Percentiles rank a stretch among this genome's conserved stretches.
Conservation (phyloP, 2,113 vertebrate genomes). For the Nothoprocta pentlandii region DNA sequence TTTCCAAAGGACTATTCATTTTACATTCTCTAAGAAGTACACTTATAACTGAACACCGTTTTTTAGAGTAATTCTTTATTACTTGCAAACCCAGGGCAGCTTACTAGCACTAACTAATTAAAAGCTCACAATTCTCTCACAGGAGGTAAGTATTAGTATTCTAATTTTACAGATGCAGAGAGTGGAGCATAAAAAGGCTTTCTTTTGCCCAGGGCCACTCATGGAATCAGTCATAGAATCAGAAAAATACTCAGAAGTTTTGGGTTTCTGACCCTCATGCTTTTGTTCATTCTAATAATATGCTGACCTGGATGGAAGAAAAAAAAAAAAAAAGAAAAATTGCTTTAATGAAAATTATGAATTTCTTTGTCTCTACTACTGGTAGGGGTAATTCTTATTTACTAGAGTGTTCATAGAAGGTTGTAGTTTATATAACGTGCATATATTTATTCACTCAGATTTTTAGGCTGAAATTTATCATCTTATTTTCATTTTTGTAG, state of each 20-base stretch:
- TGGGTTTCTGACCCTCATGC: not conserved
- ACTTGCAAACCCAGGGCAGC: not conserved
- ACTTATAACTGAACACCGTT: not conserved
- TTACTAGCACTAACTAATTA: constrained; percentile 18
- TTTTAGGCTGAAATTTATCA: not conserved
- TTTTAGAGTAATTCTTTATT: not conserved
- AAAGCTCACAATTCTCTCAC: constrained; percentile 3
- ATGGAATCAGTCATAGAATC: not conserved
- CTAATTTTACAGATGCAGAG: not conserved
- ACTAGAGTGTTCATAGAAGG: not conserved
- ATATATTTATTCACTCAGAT: not conserved
- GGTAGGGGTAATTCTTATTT: not conserved
- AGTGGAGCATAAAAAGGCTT: not conserved
- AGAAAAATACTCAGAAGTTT: not conserved
- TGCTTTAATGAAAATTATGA: not conserved
- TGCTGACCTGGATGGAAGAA: not conserved
- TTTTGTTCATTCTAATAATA: not conserved
- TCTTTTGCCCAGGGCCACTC: not conserved
- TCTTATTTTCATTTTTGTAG: not conserved
- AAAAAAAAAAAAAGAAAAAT: not conserved
- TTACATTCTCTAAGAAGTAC: not conserved
- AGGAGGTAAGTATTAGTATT: not conserved
- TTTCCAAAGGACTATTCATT: not conserved
- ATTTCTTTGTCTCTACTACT: not conserved
- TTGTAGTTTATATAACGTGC: not conserved